phyloP scores from a whole-genome alignment of 2,888 invertebrate species.

The Ellobium chinense region DNA sequence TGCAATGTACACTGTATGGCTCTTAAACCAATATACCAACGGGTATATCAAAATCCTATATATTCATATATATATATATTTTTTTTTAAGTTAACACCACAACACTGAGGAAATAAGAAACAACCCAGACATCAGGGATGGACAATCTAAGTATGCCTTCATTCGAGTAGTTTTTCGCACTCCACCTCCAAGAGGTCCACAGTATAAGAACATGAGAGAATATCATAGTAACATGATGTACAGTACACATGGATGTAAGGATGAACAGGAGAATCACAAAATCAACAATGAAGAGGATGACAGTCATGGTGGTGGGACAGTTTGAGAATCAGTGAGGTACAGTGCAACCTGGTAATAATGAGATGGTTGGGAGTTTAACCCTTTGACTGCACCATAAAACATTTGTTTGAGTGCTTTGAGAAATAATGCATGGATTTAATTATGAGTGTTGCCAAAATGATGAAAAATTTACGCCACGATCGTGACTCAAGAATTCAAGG shows the following conservation, averaged over 20 bases:
- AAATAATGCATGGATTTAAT: no score
- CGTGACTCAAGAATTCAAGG: no score
- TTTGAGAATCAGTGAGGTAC: background rate
- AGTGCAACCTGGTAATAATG: background rate
- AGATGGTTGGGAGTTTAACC: background rate
- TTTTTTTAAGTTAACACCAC: no score
- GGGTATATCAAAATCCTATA: no score
- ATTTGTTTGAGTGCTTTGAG: no score
- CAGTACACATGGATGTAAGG: background rate
- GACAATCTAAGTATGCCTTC: constrained; percentile 13
- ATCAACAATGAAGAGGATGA: constrained; percentile 28
- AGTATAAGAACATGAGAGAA: constrained; percentile 34
- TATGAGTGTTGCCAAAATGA: no score
- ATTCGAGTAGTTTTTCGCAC: constrained; percentile 10
- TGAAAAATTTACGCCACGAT: background rate
- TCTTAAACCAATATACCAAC: no score
- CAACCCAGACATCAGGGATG: no score
- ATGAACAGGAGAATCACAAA: background rate
- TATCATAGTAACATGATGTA: constrained; percentile 24
- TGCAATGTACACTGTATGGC: no score
- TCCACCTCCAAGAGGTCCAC: constrained; percentile 19
- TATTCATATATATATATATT: no score
- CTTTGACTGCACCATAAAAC: no score
- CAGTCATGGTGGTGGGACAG: constrained; percentile 20
- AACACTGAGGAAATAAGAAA: no score